phyloP scores from a whole-genome alignment of 2,113 vertebrate species.

The Rhagologus leucostigma region DNA sequence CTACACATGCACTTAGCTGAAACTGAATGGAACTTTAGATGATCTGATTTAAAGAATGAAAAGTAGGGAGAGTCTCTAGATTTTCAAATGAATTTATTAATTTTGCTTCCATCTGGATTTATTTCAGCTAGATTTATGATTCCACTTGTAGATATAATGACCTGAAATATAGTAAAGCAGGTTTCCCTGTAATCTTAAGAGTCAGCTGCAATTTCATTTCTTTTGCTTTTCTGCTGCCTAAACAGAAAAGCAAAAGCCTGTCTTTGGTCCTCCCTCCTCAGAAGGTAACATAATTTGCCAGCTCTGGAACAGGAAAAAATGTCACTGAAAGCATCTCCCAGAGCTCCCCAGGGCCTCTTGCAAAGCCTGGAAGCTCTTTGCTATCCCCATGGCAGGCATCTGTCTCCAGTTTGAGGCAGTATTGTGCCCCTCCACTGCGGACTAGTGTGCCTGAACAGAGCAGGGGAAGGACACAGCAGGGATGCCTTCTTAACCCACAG shows the following conservation, averaged over 20 bases:
- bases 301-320: not conserved
- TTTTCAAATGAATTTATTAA: not conserved
- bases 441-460: not conserved
- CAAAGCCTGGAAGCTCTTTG: not conserved
- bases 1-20: not conserved
- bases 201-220: not conserved
- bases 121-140: not conserved
- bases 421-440: not conserved
- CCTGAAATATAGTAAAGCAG: not conserved
- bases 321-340: not conserved
- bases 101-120: not conserved
- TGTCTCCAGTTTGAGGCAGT: not conserved
- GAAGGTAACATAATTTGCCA: not conserved
- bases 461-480: not conserved
- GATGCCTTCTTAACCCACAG: not conserved
- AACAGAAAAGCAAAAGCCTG: not conserved
- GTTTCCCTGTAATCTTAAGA: not conserved
- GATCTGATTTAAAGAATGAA: not conserved
- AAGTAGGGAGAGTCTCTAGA: not conserved
- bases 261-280: not conserved
- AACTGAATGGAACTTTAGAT: not conserved
- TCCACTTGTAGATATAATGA: not conserved
- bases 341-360: not conserved
- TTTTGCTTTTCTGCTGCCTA: not conserved
- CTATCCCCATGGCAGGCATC: not conserved